Base-by-base conservation (phyloP, 2,113 vertebrate species). In the Protobothrops flavoviridis region DNA sequence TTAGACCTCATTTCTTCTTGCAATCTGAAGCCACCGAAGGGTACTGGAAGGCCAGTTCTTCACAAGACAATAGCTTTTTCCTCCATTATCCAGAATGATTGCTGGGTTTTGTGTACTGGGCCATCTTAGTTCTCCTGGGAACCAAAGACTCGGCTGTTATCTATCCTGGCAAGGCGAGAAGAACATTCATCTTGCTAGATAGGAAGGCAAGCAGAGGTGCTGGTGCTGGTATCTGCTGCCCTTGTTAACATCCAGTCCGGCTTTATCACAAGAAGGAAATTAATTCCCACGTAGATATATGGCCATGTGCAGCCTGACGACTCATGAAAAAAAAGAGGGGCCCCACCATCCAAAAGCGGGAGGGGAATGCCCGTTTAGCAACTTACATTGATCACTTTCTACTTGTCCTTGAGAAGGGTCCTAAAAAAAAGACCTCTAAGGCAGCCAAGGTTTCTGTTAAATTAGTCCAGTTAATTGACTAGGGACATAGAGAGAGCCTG, bases 181-280 rank as follows among this genome's bases (percentile, higher is more conserved):
- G 43, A 92, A 64, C 1, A 90, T 33, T 39, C 94, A 92, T 88
- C 89, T 91, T 81, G 23, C 94, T 91, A 89, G 93, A 92, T 93
- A 92, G 4, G 57, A 88, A 48, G n/a, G 45, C 43, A 11, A 52
- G 69, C 69, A 15, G 23, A 52, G 33, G 21, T 86, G 43, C 4
- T 5, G 12, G 5, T 10, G 4, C 12, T 39, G 29, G 2, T 85
- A 90, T 85, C 88, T 59, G 43, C 4, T 13, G 4, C 11, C 56
- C 88, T 91, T 61, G 53, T 74, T 88, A 91, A 93, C 3, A 0
- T 26, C 0, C 89, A 87, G 88, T 86, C 87, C 2, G 59, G 64
- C 39, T 87, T 12, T 33, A 17, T 0, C 88, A 10, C 29, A 4
- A 24, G 33, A 23, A 95, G 90, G 94, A 95, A 94, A 94, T 93